Base-by-base conservation (phyloP, 2,888 invertebrate genomes). In the Drosophila suboccidentalis region DNA sequence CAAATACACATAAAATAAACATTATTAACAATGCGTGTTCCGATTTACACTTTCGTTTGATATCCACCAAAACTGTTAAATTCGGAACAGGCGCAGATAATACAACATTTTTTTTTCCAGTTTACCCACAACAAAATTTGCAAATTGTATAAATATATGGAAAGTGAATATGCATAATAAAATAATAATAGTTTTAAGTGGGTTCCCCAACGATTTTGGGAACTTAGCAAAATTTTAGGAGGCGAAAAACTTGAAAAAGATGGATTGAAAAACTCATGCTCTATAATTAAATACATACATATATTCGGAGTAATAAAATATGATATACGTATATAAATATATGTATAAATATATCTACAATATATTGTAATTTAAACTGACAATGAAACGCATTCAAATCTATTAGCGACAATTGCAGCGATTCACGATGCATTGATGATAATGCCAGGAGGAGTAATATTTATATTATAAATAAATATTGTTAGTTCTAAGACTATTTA, bases 211-310 rank as follows among this genome's bases (percentile, higher is more conserved):
- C 4, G n/a, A 11, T 17, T 1, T 17, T 1, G 53, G 51, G 34
- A 74, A 61, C 62, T 68, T 63, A 64, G 63, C 53, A 49, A 74
- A 74, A 74, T 74, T 68, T 74, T 74, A 68, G 63, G 55, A 71
- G 46, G 36, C 54, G 50, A 36, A 50, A 32, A 50, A 41, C 34
- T 34, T 51, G 32, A 38, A 13, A 44, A 36, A 57, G 34, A 46
- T 36, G 46, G 46, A 46, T 22, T 46, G 26, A 15, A 10, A 57
- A 44, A 46, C 22, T 36, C 46, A 47, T 47, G 38, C 38, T 47
- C 26, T 58, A 57, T 46, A 47, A 26, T 46, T 15, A 17, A n/a
- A 38, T 38, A 36, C 13, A 36, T 29, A 53, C 3, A 53, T 11
- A 43, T 55, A 55, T 43, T 55, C 32, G 2, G 43, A 55, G 17